phyloP scores from a whole-genome alignment of 2,888 invertebrate genomes.

The Acanthosoma haemorrhoidale region DNA sequence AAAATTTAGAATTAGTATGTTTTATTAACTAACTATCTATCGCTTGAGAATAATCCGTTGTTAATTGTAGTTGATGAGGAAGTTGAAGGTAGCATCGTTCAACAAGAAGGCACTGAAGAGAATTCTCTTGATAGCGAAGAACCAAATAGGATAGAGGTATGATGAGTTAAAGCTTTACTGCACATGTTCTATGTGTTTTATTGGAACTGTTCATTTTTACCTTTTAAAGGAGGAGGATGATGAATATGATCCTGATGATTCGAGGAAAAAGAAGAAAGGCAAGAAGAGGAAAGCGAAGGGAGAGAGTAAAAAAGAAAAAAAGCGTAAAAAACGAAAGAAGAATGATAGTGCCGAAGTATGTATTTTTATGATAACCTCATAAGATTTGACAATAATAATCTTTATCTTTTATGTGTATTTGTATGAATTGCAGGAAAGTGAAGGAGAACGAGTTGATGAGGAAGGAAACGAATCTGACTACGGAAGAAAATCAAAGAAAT shows the following conservation, averaged over 20 bases:
- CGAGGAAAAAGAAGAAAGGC: constrained; percentile 77
- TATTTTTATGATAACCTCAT: constrained; percentile 21
- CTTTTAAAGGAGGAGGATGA: constrained; percentile 68
- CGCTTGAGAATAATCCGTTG: too few species aligned
- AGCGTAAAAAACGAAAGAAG: constrained; percentile 91
- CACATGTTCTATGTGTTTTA: background rate
- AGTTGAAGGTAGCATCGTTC: constrained; percentile 58
- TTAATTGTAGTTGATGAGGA: constrained; percentile 55
- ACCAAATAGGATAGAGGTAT: constrained; percentile 55
- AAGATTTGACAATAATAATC: background rate
- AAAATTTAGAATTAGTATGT: too few species aligned
- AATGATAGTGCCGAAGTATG: constrained; percentile 79
- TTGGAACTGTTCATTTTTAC: constrained; percentile 22
- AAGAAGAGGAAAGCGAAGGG: constrained; percentile 88
- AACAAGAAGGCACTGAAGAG: constrained; percentile 51
- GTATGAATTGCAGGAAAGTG: constrained; percentile 59
- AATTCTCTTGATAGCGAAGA: constrained; percentile 73
- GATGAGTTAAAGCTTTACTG: constrained; percentile 34
- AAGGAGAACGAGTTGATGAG: constrained; percentile 55
- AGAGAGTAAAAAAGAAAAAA: constrained; percentile 86
- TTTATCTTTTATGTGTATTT: background rate
- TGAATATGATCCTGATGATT: constrained; percentile 79
- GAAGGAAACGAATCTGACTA: constrained; percentile 74
- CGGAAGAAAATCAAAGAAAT: constrained; percentile 62
- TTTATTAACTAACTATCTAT: too few species aligned